These are phyloP conservation scores for Eupithecia tripunctaria DNA, from an alignment of 2,888 invertebrate species.

Conservation along the genomic window DNA sequence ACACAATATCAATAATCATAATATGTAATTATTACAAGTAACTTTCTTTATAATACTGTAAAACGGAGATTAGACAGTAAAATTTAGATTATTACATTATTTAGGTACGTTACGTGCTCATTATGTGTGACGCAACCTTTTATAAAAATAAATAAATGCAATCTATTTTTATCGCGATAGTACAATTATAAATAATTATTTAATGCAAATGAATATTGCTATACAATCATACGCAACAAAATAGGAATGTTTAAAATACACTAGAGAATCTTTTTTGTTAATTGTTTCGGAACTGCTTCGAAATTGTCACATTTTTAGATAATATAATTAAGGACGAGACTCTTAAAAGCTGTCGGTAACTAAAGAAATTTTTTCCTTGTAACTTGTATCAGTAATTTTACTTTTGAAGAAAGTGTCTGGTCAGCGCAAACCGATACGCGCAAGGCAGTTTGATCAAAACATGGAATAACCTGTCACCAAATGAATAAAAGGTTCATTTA, in stretches of 20 bases:
- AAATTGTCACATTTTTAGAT: neutral
- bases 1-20: constrained; percentile 64
- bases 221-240: neutral
- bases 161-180: neutral
- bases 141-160: constrained; percentile 6
- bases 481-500: neutral
- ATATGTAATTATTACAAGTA: constrained; percentile 45
- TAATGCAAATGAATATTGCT: neutral
- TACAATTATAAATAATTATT: neutral
- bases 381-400: neutral
- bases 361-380: neutral
- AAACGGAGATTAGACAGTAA: constrained; percentile 55
- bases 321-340: neutral
- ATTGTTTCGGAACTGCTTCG: neutral
- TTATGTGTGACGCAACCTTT: constrained; percentile 51
- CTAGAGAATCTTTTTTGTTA: neutral
- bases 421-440: neutral
- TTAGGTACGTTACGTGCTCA: constrained; percentile 26
- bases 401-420: neutral
- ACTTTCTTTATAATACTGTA: constrained; percentile 70
- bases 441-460: neutral
- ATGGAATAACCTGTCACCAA: neutral
- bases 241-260: neutral
- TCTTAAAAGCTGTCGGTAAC: neutral
- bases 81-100: constrained; percentile 47